phyloP scores from a whole-genome alignment of 1,140 invertebrate genomes.

The Mamestra configurata region DNA sequence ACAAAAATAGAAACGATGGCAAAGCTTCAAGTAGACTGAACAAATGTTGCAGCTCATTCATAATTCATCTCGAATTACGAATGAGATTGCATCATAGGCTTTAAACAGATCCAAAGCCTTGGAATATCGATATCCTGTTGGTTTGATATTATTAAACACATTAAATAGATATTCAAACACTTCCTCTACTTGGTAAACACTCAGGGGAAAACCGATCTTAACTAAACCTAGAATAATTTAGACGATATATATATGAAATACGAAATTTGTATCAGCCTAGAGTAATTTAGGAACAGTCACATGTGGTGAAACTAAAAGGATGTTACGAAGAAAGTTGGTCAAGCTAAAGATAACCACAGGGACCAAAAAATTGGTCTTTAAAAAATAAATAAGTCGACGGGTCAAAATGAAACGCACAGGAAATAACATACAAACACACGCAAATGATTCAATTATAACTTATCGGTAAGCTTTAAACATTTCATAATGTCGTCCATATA shows the following conservation, averaged over 20 bases:
- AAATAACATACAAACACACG: conserved; percentile 40
- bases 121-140: conserved; percentile 10
- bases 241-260: no score
- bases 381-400: background rate
- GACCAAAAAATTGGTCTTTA: background rate
- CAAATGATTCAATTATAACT: conserved; percentile 44
- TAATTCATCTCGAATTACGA: conserved; percentile 39
- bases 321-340: background rate
- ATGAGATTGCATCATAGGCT: conserved; percentile 37
- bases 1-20: conserved; percentile 12
- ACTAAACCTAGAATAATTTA: no score
- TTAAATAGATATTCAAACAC: background rate
- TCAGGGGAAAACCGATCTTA: no score
- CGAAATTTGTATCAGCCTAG: no score
- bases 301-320: no score
- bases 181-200: background rate
- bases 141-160: background rate
- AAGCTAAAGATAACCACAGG: background rate
- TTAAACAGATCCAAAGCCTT: conserved; percentile 36
- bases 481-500: conserved; percentile 45
- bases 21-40: conserved; percentile 12
- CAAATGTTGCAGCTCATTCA: conserved; percentile 29
- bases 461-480: conserved; percentile 44
- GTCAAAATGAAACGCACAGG: conserved; percentile 30
- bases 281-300: no score